A percentile compares a stretch with the other conserved stretches of the same genome.
phyloP scores from a whole-genome alignment of 2,888 invertebrate genomes.

The Dione juno region DNA sequence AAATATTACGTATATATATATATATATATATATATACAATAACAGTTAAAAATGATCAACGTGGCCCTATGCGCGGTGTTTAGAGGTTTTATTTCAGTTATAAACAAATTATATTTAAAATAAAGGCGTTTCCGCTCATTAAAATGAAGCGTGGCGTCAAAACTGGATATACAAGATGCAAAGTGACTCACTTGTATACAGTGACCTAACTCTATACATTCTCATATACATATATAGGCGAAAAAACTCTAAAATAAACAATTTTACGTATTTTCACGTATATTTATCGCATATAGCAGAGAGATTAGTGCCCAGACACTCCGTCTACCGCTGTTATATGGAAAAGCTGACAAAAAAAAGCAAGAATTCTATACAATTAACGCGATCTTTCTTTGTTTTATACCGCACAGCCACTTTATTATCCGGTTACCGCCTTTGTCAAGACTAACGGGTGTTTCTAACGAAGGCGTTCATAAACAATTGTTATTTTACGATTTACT shows the following conservation, averaged over 20 bases:
- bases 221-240: neutral
- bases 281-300: neutral
- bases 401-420: constrained; percentile 4
- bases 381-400: constrained; percentile 4
- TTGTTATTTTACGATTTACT: neutral
- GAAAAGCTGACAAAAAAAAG: neutral
- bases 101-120: neutral
- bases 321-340: neutral
- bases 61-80: too few relatives aligned
- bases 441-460: constrained; percentile 30
- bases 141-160: constrained; percentile 8
- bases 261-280: neutral
- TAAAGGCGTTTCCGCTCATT: constrained; percentile 6
- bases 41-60: too few relatives aligned
- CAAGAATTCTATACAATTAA: neutral
- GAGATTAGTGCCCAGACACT: neutral
- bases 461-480: neutral
- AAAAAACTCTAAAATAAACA: neutral
- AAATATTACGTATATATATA: too few relatives aligned
- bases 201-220: neutral
- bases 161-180: neutral
- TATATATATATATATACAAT: too few relatives aligned
- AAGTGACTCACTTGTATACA: neutral
- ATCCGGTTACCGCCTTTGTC: constrained; percentile 36
- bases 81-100: neutral